Conservation (phyloP, 2,888 invertebrate species). For the Pristionchus arcanus region DNA sequence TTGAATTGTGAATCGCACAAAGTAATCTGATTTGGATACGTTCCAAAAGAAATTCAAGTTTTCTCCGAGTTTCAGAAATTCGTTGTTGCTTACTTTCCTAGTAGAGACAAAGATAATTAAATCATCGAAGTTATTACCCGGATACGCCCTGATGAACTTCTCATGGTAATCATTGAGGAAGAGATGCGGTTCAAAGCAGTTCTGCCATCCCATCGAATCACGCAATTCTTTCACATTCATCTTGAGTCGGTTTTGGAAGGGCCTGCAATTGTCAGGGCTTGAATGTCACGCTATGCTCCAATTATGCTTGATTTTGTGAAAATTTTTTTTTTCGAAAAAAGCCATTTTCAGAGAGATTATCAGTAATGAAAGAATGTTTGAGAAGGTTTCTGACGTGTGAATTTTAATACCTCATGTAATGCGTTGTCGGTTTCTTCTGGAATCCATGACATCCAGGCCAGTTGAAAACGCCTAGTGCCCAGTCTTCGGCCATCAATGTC, state of each 20-base stretch:
- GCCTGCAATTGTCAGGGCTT: neutral
- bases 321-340: no score
- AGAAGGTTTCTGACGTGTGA: no score
- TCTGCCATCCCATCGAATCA: neutral
- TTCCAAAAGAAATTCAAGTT: no score
- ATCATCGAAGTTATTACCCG: neutral
- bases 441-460: constrained; percentile 54
- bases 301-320: no score
- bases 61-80: no score
- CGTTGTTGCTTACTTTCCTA: no score
- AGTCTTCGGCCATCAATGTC: constrained; percentile 56
- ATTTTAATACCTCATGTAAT: constrained; percentile 41
- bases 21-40: no score
- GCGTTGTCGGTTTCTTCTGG: constrained; percentile 45
- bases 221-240: neutral
- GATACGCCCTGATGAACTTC: constrained; percentile 54
- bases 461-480: constrained; percentile 53
- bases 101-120: no score
- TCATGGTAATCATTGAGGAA: constrained; percentile 35
- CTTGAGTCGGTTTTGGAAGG: constrained; percentile 20
- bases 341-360: no score
- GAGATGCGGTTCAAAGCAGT: constrained; percentile 46
- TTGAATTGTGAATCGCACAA: no score
- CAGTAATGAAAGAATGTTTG: no score
- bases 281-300: neutral